Percentiles rank a stretch among this genome's conserved stretches.
These are phyloP conservation scores for Hybognathus amarus DNA, from an alignment of 2,797 vertebrate genomes.

Conservation along the genomic window DNA sequence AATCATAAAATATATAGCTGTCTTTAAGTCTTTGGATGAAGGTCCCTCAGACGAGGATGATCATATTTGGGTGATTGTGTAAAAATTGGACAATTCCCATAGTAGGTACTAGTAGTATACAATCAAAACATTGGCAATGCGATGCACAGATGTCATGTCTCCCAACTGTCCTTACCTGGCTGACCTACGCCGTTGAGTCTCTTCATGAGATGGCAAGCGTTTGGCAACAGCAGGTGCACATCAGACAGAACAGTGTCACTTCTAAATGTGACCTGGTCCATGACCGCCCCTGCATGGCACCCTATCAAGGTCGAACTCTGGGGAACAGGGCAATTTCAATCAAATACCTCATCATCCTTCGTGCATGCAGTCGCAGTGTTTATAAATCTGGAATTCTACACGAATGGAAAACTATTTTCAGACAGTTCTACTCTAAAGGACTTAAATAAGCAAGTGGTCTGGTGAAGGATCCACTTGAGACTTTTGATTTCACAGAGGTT, in stretches of 20 bases:
- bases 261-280: conserved; percentile 85
- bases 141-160: neutral
- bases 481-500: neutral
- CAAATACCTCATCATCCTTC: neutral
- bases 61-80: neutral
- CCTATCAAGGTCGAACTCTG: conserved; percentile 3
- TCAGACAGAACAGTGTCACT: conserved; percentile 92
- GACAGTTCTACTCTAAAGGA: neutral
- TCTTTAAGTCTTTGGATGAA: neutral
- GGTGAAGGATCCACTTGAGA: neutral
- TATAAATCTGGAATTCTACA: neutral
- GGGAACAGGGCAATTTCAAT: neutral
- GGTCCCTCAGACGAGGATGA: neutral
- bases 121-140: neutral
- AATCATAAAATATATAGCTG: neutral
- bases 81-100: neutral
- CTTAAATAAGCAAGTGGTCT: neutral
- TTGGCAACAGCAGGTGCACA: conserved; percentile 85
- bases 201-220: conserved; percentile 84
- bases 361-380: neutral
- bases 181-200: conserved; percentile 86
- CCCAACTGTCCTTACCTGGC: conserved; percentile 79
- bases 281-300: conserved; percentile 62
- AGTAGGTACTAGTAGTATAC: neutral
- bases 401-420: neutral